Base-by-base conservation (phyloP, 2,797 vertebrate genomes). In the Acanthurus tractus region DNA sequence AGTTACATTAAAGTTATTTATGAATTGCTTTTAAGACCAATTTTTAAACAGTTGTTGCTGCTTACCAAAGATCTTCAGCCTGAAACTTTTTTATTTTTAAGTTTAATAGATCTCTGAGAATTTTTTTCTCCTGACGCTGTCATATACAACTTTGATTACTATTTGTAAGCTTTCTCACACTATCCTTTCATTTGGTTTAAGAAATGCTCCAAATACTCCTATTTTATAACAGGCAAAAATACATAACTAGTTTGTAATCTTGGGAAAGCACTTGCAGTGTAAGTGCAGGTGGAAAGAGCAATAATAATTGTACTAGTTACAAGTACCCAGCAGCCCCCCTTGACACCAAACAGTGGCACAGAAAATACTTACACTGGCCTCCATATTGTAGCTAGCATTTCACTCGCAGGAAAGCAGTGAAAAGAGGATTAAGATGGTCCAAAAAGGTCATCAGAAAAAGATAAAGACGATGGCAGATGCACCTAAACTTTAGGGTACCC, bases 401-500 rank as follows among this genome's bases (percentile, higher is more conserved):
- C 25, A 23, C 66, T 87, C 74, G 49, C 61, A 40, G 74, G 73
- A 52, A 79, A 58, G 58, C 44, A 50, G 66, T 78, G 77, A 84
- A 82, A 79, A 70, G 63, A 84, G 70, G 82, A 65, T 75, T 81
- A 88, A 81, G 86, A 79, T 84, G 74, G 75, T 75, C 74, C 63
- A 46, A 67, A 80, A 80, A 88, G 85, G 90, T 88, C 87, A 89
- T 91, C 86, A 86, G 83, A 84, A 86, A 87, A 70, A 79, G 76
- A 89, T 90, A 83, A 90, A 84, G 70, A 86, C 44, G 55, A 69
- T 82, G 71, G 72, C 83, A 83, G 83, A 82, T 78, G 80, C 78
- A 82, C 68, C 81, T 80, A 86, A 88, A 86, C 85, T 85, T 82
- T 72, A 85, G 76, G 57, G 74, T 80, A 83, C 81, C 87, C 83